These are phyloP conservation scores for Aurelia sp. DNA, from an alignment of 30 jellyfish, hydroid and myxozoan genomes.

Conservation along the genomic window DNA sequence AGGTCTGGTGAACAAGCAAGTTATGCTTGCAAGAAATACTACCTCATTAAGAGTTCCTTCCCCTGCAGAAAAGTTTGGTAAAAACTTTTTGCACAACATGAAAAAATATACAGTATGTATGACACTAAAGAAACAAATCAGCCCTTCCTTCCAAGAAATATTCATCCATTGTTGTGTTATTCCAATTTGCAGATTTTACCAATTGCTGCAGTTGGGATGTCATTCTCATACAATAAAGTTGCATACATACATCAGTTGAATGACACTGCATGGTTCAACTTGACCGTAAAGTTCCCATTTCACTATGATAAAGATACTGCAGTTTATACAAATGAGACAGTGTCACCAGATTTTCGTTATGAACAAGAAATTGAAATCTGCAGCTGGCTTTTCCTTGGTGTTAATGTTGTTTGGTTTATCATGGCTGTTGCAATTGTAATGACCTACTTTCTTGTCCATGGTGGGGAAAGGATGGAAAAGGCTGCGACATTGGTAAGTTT, in stretches of 20 bases:
- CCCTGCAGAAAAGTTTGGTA: too few species aligned
- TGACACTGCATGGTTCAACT: slow-evolving; percentile 63
- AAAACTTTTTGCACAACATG: too few species aligned
- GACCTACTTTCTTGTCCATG: slow-evolving; percentile 47
- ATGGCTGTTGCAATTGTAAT: slow-evolving; percentile 40
- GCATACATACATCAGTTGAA: slow-evolving; percentile 53
- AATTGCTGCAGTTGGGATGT: slow-evolving; percentile 48
- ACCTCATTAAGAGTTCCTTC: too few species aligned
- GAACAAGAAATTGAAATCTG: slow-evolving; percentile 53
- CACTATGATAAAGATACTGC: slow-evolving; percentile 49
- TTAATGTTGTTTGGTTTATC: slow-evolving; percentile 39
- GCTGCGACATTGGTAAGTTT: slow-evolving; percentile 49
- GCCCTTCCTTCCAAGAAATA: too few species aligned
- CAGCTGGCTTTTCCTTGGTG: slow-evolving; percentile 58
- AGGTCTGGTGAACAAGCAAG: too few species aligned
- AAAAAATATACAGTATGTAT: too few species aligned
- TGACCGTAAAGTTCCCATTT: slow-evolving; percentile 58
- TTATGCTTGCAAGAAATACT: too few species aligned
- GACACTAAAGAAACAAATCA: too few species aligned
- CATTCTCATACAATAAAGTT: slow-evolving; percentile 35
- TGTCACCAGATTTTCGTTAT: slow-evolving; percentile 26
- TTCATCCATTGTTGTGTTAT: background rate
- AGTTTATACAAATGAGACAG: slow-evolving; percentile 36
- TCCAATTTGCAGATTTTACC: slow-evolving; percentile 33
- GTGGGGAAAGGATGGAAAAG: slow-evolving; percentile 58